These are phyloP conservation scores for Caenorhabditis inopinata DNA, from an alignment of 1,140 invertebrate genomes.

Conservation along the genomic window DNA sequence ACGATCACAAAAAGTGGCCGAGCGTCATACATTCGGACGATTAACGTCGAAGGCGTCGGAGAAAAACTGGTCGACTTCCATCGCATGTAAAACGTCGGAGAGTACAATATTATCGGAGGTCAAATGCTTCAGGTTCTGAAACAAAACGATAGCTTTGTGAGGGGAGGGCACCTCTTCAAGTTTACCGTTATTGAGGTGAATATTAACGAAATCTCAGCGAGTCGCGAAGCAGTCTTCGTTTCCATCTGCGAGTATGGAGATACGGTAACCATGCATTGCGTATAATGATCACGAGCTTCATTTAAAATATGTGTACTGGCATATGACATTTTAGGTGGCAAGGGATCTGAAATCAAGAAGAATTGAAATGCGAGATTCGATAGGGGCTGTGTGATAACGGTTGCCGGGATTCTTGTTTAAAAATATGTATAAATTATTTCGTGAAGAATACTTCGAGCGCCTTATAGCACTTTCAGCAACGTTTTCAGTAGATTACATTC, in stretches of 20 bases:
- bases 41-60: neutral
- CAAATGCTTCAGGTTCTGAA: constrained; percentile 26
- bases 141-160: neutral
- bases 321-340: neutral
- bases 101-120: constrained; percentile 26
- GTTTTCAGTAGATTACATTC: too few relatives aligned
- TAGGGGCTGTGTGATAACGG: too few relatives aligned
- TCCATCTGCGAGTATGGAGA: neutral
- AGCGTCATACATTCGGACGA: neutral
- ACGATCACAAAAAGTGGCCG: too few relatives aligned
- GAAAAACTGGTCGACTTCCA: constrained; percentile 7
- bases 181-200: constrained; percentile 31
- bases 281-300: constrained; percentile 6
- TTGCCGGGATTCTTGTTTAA: too few relatives aligned
- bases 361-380: too few relatives aligned
- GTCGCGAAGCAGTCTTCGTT: neutral
- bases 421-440: too few relatives aligned
- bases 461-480: too few relatives aligned
- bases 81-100: constrained; percentile 7
- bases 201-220: constrained; percentile 26
- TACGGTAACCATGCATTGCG: neutral
- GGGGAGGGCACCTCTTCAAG: neutral
- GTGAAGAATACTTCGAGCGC: too few relatives aligned
- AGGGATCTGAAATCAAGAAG: neutral
- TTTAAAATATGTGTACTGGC: neutral